Percentiles rank a stretch among this genome's conserved stretches.
These are phyloP conservation scores for Tachysurus fulvidraco DNA, from an alignment of 2,113 vertebrate genomes.

Conservation along the genomic window DNA sequence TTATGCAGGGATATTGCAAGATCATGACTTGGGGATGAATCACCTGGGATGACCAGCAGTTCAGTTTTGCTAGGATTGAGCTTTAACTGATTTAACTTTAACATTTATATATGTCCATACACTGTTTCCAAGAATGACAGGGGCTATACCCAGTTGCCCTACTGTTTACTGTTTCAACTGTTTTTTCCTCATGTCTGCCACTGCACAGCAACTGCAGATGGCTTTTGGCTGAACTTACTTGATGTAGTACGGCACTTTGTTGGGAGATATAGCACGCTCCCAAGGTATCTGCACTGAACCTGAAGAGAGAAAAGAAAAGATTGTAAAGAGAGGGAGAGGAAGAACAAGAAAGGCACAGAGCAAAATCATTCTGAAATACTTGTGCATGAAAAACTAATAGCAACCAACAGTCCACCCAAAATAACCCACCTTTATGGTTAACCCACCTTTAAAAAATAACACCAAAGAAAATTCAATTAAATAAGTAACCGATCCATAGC, in stretches of 20 bases:
- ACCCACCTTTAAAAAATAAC: no score
- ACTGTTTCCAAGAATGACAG: no score
- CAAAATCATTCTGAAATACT: constrained; percentile 52
- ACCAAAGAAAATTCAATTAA: no score
- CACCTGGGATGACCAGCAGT: no score
- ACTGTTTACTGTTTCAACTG: background rate
- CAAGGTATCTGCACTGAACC: constrained; percentile 97
- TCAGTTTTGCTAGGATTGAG: no score
- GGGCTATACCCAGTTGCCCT: no score
- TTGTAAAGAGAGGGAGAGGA: background rate
- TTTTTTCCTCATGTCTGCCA: background rate
- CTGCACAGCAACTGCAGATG: constrained; percentile 1
- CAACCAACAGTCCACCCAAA: background rate
- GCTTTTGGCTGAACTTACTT: constrained; percentile 81
- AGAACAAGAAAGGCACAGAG: constrained; percentile 45
- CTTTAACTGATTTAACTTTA: no score
- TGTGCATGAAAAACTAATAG: constrained; percentile 59
- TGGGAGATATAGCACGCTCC: constrained; percentile 97
- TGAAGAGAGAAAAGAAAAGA: constrained; percentile 58
- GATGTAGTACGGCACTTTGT: constrained; percentile 99
- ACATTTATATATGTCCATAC: no score
- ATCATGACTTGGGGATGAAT: no score
- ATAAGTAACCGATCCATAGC: no score
- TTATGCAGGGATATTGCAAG: no score
- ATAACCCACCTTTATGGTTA: no score